Conservation (phyloP, 2,797 vertebrate genomes). For the Dicrostonyx torquatus region DNA sequence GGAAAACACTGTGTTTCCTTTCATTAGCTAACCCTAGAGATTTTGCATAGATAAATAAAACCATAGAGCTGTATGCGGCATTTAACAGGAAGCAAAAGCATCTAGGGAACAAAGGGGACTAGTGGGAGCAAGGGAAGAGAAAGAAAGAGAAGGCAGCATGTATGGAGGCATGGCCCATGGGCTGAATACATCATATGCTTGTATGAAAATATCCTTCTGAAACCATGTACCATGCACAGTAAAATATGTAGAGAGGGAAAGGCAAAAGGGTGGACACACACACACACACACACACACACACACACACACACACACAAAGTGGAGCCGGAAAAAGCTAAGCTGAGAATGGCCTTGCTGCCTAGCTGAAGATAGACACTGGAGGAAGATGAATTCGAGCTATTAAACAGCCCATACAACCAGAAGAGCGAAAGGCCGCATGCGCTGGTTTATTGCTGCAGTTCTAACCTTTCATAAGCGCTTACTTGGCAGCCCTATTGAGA, state of each 20-base stretch:
- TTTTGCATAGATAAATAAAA: background rate
- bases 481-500: constrained; percentile 62
- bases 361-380: background rate
- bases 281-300: background rate
- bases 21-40: background rate
- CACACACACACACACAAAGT: background rate
- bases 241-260: background rate
- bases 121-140: background rate
- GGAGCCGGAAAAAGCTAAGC: background rate
- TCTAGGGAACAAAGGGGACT: background rate
- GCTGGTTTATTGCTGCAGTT: constrained; percentile 60
- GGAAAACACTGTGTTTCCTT: background rate
- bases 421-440: constrained; percentile 41
- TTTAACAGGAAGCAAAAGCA: background rate
- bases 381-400: constrained; percentile 54
- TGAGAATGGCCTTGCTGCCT: background rate
- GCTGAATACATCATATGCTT: background rate
- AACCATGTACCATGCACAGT: background rate
- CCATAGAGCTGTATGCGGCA: background rate
- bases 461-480: constrained; percentile 77
- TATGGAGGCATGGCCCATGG: background rate
- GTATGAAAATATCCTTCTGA: background rate
- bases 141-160: too few species aligned
- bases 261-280: background rate
- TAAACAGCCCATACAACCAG: constrained; percentile 18